phyloP scores from a whole-genome alignment of 2,113 vertebrate species.

The Ctenodactylus gundi region DNA sequence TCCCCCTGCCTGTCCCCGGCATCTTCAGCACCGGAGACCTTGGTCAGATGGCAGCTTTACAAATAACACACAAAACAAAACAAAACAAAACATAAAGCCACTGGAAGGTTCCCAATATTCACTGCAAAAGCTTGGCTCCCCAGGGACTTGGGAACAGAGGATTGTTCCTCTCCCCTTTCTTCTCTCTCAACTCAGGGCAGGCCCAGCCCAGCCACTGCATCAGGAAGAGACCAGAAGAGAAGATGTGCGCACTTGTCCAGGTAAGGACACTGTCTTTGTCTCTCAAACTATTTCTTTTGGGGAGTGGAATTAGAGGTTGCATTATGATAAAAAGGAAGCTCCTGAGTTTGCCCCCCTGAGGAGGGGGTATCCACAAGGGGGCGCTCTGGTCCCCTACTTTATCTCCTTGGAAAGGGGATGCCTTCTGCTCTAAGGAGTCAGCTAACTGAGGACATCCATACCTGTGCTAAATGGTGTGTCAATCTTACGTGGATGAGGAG shows the following conservation, averaged over 20 bases:
- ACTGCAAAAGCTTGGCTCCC: conserved; percentile 81
- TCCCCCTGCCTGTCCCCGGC: conserved; percentile 47
- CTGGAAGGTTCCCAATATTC: conserved; percentile 62
- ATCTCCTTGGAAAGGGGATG: conserved; percentile 36
- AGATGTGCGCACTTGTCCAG: background rate
- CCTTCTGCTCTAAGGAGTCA: background rate
- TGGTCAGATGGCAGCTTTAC: conserved; percentile 92
- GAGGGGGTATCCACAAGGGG: conserved; percentile 24
- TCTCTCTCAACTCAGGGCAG: conserved; percentile 51
- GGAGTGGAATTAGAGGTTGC: background rate
- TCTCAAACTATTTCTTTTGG: background rate
- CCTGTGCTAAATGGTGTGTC: background rate
- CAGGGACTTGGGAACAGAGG: conserved; percentile 60
- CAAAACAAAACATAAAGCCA: conserved; percentile 61
- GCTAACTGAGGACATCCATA: background rate
- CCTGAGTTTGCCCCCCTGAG: conserved; percentile 61
- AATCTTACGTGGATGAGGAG: background rate
- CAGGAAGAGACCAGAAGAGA: conserved; percentile 10
- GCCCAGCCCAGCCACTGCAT: conserved; percentile 72
- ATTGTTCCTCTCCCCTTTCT: background rate
- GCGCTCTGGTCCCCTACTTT: conserved; percentile 44
- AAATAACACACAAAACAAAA: conserved; percentile 79
- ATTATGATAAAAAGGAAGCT: conserved; percentile 31
- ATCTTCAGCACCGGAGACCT: conserved; percentile 74
- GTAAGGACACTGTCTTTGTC: background rate